phyloP scores from a whole-genome alignment of 2,888 invertebrate genomes.

The Furcula furcula region DNA sequence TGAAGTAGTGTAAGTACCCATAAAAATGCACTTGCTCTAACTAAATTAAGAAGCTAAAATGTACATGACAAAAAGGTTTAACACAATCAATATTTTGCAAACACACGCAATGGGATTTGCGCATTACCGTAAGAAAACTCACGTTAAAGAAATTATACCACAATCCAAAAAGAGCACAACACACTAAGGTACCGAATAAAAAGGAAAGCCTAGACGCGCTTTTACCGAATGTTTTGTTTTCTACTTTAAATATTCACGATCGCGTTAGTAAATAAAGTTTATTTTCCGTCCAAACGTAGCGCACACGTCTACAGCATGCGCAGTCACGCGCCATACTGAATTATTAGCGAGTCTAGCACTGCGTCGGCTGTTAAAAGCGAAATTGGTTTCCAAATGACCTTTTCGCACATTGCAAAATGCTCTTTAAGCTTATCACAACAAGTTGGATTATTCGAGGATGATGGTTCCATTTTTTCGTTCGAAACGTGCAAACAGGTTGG shows the following conservation, averaged over 20 bases:
- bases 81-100: conserved; percentile 42
- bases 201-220: conserved; percentile 27
- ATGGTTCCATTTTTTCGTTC: conserved; percentile 43
- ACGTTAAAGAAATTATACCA: conserved; percentile 36
- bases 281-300: conserved; percentile 28
- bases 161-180: conserved; percentile 39
- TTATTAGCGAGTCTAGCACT: conserved; percentile 55
- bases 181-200: conserved; percentile 23
- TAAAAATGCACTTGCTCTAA: too few species aligned
- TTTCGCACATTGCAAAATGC: conserved; percentile 35
- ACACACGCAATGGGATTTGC: conserved; percentile 41
- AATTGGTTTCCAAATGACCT: conserved; percentile 60
- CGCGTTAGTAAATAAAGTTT: conserved; percentile 33
- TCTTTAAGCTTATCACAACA: conserved; percentile 40
- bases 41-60: too few species aligned
- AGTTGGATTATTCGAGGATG: conserved; percentile 40
- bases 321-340: conserved; percentile 72
- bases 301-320: conserved; percentile 49
- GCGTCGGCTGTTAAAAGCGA: conserved; percentile 67
- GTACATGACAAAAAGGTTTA: too few species aligned
- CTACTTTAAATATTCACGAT: conserved; percentile 48
- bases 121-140: conserved; percentile 36
- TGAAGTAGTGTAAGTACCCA: too few species aligned
- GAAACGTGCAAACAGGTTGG: conserved; percentile 56
- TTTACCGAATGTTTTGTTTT: conserved; percentile 29